These are phyloP conservation scores for Bagarius yarrelli DNA, from an alignment of 2,113 vertebrate genomes.

Conservation along the genomic window DNA sequence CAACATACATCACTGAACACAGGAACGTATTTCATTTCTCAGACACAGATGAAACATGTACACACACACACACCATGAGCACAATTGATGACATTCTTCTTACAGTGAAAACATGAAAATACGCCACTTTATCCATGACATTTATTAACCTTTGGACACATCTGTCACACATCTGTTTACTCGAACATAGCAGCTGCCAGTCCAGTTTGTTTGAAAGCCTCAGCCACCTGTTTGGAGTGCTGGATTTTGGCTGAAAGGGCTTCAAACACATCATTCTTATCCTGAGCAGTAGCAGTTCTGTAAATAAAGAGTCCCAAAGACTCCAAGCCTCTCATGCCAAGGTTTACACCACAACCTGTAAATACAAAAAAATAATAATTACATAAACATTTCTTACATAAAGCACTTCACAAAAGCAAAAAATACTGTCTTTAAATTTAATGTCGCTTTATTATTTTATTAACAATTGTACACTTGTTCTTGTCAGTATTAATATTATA, in stretches of 20 bases:
- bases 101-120: not conserved
- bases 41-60: not conserved
- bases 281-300: constrained; percentile 68
- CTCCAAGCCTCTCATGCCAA: constrained; percentile 75
- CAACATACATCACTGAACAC: not conserved
- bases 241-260: constrained; percentile 72
- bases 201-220: constrained; percentile 73
- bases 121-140: not conserved
- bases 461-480: not conserved
- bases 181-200: constrained; percentile 69
- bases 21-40: not conserved
- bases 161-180: constrained; percentile 50
- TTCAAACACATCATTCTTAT: constrained; percentile 75
- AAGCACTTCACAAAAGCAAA: not conserved
- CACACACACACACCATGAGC: not conserved
- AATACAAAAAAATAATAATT: not conserved
- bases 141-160: not conserved
- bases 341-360: constrained; percentile 76
- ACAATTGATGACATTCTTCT: not conserved
- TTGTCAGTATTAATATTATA: not conserved
- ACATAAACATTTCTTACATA: not conserved
- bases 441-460: not conserved
- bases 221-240: constrained; percentile 71
- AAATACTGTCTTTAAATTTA: not conserved
- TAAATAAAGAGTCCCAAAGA: constrained; percentile 75